phyloP scores from a whole-genome alignment of 2,113 vertebrate species.

The Cervus canadensis region DNA sequence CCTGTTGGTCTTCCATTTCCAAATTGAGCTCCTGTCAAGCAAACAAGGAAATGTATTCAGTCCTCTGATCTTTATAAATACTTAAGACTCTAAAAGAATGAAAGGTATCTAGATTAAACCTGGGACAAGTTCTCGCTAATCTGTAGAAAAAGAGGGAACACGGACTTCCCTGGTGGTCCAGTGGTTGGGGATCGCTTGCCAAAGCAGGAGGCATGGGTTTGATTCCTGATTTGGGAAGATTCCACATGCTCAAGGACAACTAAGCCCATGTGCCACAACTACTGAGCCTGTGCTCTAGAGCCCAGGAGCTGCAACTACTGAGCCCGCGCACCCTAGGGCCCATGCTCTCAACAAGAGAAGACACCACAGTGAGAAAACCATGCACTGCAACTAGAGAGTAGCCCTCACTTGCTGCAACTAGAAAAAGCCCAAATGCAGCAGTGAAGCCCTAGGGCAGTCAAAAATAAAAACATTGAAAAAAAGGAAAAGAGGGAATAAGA shows the following conservation, averaged over 20 bases:
- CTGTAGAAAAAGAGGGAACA: not conserved
- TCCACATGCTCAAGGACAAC: not conserved
- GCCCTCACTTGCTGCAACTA: not conserved
- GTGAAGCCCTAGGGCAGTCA: not conserved
- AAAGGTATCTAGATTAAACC: not conserved
- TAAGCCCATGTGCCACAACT: not conserved
- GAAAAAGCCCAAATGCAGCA: not conserved
- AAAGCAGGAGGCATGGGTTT: not conserved
- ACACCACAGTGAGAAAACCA: not conserved
- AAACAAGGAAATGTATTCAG: not conserved
- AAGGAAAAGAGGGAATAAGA: not conserved
- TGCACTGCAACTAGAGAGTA: not conserved
- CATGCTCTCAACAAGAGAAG: not conserved
- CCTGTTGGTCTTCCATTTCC: constrained; percentile 89
- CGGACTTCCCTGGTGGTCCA: not conserved
- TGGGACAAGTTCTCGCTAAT: not conserved
- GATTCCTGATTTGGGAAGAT: not conserved
- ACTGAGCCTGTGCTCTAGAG: not conserved
- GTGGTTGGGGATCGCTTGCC: not conserved
- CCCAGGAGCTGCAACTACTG: not conserved
- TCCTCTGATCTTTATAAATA: not conserved
- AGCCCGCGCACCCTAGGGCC: rapidly evolving
- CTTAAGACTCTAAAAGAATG: not conserved
- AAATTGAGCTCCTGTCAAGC: constrained; percentile 87
- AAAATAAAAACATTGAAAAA: not conserved